Evolutionary conservation across 2,113 vertebrate genomes (phyloP), one percentile per base, ranked within the genome.

Genomic region (Sphaerodactylus townsendi): DNA sequence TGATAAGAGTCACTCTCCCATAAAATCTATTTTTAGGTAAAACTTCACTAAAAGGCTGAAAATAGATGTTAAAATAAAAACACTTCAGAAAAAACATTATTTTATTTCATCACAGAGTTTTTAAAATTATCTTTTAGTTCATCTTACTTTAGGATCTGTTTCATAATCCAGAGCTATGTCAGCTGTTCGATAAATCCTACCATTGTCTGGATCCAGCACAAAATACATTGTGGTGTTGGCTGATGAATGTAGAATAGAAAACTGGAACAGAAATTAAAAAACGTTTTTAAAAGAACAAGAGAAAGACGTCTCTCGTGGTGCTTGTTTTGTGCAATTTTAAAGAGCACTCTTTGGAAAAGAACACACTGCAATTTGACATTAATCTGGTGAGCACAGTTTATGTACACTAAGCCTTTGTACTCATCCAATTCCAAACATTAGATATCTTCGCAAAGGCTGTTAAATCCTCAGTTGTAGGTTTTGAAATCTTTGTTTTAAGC

Each of bases 101-200:
- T 8, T 89, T 66, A 71, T 14, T 59, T 14, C 25, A 21, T 69
- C 15, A n/a, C 68, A 1, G 8, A 30, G 5, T 79, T 41, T 46
- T 65, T 92, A 86, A n/a, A n/a, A 71, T 65, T 85, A 69, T 91
- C 0, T 23, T 77, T 79, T 86, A 75, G 75, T 70, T 82, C 64
- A 50, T 82, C 33, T 92, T 78, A 93, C 91, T 94, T 93, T 93
- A 88, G 75, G 73, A 56, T 93, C 0, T 0, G 33, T 91, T 94
- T 96, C 94, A 89, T 92, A 96, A 91, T 93, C 89, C 88, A 94
- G 76, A 88, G 39, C 74, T 81, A 56, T 25, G 89, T 92, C 88
- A 77, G 7, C 86, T 0, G 76, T 93, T 93, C 93, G 92, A 73
- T 88, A 93, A 93, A 96, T 93, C 11, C 93, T 72, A 39, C 92